phyloP scores from a whole-genome alignment of 1,140 invertebrate species.

The Papilio xuthus region DNA sequence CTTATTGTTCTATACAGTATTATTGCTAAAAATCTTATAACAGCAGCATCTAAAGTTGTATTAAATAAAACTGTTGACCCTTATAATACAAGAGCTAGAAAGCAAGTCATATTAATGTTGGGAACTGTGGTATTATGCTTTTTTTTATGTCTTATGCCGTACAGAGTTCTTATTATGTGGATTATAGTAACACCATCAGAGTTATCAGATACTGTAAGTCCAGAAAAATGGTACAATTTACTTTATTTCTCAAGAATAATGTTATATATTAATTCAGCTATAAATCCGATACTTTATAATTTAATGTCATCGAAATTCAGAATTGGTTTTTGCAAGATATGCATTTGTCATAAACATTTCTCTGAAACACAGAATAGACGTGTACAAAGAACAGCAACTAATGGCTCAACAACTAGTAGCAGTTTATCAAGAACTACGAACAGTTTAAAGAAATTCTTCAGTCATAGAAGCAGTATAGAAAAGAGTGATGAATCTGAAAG shows the following conservation, averaged over 20 bases:
- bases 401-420: slow-evolving; percentile 82
- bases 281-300: slow-evolving; percentile 93
- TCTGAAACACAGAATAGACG: slow-evolving; percentile 62
- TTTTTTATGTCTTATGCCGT: slow-evolving; percentile 93
- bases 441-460: slow-evolving; percentile 76
- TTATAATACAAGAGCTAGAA: slow-evolving; percentile 84
- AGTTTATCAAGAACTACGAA: slow-evolving; percentile 75
- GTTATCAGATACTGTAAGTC: slow-evolving; percentile 83
- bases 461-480: slow-evolving; percentile 76
- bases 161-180: slow-evolving; percentile 91
- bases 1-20: slow-evolving; percentile 89
- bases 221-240: slow-evolving; percentile 89
- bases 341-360: slow-evolving; percentile 79
- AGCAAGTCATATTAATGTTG: slow-evolving; percentile 91
- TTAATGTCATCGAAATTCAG: slow-evolving; percentile 94
- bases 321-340: slow-evolving; percentile 86
- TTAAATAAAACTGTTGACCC: slow-evolving; percentile 84
- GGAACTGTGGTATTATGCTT: slow-evolving; percentile 92
- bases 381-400: slow-evolving; percentile 73
- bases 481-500: slow-evolving; percentile 66
- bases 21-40: slow-evolving; percentile 89
- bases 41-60: slow-evolving; percentile 83
- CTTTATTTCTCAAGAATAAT: slow-evolving; percentile 92
- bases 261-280: slow-evolving; percentile 91
- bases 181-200: slow-evolving; percentile 86